Base-by-base conservation (phyloP, 1,140 invertebrate species). In the Phthorimaea operculella region DNA sequence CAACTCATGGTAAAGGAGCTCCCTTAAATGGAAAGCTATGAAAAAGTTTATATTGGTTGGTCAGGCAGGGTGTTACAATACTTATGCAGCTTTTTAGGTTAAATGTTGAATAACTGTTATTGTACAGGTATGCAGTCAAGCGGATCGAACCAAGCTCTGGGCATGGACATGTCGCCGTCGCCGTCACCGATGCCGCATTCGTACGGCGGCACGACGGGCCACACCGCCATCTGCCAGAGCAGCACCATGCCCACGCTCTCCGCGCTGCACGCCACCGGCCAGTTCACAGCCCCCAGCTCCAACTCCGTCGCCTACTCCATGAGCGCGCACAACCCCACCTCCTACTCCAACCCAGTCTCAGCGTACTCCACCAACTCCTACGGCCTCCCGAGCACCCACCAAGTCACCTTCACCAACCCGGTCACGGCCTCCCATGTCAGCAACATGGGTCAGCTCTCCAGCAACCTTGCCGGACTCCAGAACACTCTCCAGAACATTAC, bases 181-280 rank as follows among this genome's bases (percentile, higher is more conserved):
- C 86, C 86, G 1, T 87, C 88, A 50, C 88, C 88, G 17, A 81
- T 88, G 42, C 87, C 88, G 28, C 87, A 87, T 54, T 85, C 86
- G 64, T 88, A 88, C 58, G 83, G 86, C 48, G 85, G 80, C 47
- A 77, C 81, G 34, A 73, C 85, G 0, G 84, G 83, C 60, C 77
- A 87, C 68, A 63, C 79, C 14, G 74, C 79, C 39, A 79, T 86
- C 52, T 88, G 87, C 60, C 88, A 90, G 83, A 89, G 87, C 81
- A 88, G 85, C 79, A 90, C 88, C 56, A 89, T 88, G 88, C 87
- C 87, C 56, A 88, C 87, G 55, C 79, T 89, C 53, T 89, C 88
- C 59, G 72, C 83, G 8, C 77, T 88, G 52, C 85, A 87, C 47
- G 87, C 87, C 62, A 83, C 87, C 53, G 75, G 72, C 39, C 83